Base-by-base conservation (phyloP, 1,140 invertebrate species). In the Kradibia gibbosae region DNA sequence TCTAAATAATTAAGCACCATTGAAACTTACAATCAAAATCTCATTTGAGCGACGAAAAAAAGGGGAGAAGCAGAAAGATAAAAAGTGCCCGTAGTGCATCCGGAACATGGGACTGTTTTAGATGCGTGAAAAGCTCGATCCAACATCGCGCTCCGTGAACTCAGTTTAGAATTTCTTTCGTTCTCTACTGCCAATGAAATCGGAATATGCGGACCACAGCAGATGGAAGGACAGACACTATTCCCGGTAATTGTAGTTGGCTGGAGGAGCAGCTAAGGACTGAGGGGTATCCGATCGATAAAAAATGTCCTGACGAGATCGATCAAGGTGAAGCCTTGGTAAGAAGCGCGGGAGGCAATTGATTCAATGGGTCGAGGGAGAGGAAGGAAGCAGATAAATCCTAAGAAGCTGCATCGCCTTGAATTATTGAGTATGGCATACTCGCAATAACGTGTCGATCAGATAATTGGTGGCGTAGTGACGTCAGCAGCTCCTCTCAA, bases 111-210 rank as follows among this genome's bases (percentile, higher is more conserved):
- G 36, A 8, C 72, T 53, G 48, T 22, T 81, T 76, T 25, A 39
- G 73, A 71, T 71, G 73, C 60, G 62, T 50, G 72, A 76, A 81
- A 81, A 81, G 80, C 62, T 65, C 50, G 25, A 25, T 31, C 8
- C 62, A n/a, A 17, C 34, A 39, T 22, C 34, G 22, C 62, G 28
- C 20, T 36, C 0, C 42, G n/a, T 22, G 57, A 31, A 25, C 45
- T 76, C 62, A 72, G 76, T 81, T 81, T 48, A 81, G 20, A 60
- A 20, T 57, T 81, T 81, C 73, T 81, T 81, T 76, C 25, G 71
- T 20, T 34, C 34, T 34, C 31, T 15, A 17, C 31, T 53, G 55
- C 77, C 78, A 73, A 57, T 80, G 67, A 80, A 39, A 70, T 39
- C 60, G 62, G 62, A 22, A 48, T 70, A 31, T 15, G 7, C 50